Conservation (phyloP, 1,140 invertebrate species). For the Heliconius eleuchia region DNA sequence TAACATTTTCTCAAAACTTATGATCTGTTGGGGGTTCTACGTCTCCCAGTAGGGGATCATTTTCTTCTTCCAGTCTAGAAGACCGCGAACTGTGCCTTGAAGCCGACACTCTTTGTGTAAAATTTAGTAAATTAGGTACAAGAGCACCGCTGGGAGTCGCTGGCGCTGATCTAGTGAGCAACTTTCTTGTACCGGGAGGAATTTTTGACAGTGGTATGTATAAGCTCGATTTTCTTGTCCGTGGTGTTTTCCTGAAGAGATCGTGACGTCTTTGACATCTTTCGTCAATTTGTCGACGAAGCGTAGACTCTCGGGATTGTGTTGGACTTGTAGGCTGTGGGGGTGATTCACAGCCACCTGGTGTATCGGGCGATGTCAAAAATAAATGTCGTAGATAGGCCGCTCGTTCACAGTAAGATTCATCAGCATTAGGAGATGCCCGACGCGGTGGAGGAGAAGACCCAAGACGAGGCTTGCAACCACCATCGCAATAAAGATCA, state of each 20-base stretch:
- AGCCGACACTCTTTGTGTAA: conserved; percentile 74
- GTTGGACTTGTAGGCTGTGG: conserved; percentile 90
- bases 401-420: conserved; percentile 41
- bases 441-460: conserved; percentile 61
- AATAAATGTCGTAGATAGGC: conserved; percentile 55
- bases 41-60: conserved; percentile 82
- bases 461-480: conserved; percentile 66
- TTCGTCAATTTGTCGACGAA: conserved; percentile 62
- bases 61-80: conserved; percentile 82
- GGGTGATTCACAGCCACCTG: conserved; percentile 83
- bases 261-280: conserved; percentile 59
- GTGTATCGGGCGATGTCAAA: conserved; percentile 55
- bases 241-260: conserved; percentile 62
- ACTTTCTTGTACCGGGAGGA: conserved; percentile 34
- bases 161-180: conserved; percentile 85
- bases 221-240: conserved; percentile 81
- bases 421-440: conserved; percentile 53
- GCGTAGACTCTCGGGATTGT: conserved; percentile 70
- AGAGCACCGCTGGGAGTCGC: conserved; percentile 86
- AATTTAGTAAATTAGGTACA: conserved; percentile 79
- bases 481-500: conserved; percentile 69
- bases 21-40: conserved; percentile 81
- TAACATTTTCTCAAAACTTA: conserved; percentile 52
- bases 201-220: conserved; percentile 55
- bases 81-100: conserved; percentile 77